phyloP scores from a whole-genome alignment of 2,797 vertebrate species.

The Microcaecilia unicolor region DNA sequence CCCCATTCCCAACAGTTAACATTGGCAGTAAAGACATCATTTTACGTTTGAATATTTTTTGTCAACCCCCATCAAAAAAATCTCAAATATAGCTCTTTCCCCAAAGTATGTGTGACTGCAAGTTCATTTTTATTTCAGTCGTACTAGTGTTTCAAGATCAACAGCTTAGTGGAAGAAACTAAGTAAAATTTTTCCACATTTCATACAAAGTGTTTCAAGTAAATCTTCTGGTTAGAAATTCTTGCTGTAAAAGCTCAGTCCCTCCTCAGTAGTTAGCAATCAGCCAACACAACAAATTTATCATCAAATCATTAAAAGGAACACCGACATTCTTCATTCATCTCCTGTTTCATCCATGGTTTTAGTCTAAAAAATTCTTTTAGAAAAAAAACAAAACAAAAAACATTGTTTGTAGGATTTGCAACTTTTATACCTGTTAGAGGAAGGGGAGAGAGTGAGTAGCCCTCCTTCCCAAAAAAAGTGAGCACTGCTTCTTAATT shows the following conservation, averaged over 20 bases:
- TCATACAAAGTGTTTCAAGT: slow-evolving; percentile 73
- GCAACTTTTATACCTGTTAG: slow-evolving; percentile 31
- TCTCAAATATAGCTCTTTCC: too few relatives aligned
- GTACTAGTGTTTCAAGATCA: background rate
- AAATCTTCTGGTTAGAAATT: slow-evolving; percentile 45
- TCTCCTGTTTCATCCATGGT: background rate
- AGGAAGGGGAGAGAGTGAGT: too few relatives aligned
- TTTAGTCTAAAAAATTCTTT: slow-evolving; percentile 25
- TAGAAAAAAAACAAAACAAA: slow-evolving; percentile 17
- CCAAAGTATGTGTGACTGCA: slow-evolving; percentile 22
- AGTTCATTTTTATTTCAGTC: slow-evolving; percentile 2
- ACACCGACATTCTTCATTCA: slow-evolving; percentile 23
- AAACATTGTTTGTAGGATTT: slow-evolving; percentile 23
- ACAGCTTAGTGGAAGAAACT: slow-evolving; percentile 1
- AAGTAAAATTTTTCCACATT: slow-evolving; percentile 23
- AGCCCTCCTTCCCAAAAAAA: too few relatives aligned
- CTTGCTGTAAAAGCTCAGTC: slow-evolving; percentile 55
- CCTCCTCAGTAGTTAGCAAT: slow-evolving; percentile 16
- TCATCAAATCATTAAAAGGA: slow-evolving; percentile 3
- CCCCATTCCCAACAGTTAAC: slow-evolving; percentile 23
- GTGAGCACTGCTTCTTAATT: slow-evolving; percentile 26
- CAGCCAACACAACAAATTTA: slow-evolving; percentile 26
- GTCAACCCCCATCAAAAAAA: slow-evolving; percentile 31
- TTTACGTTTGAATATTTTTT: too few relatives aligned
- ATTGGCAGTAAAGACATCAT: slow-evolving; percentile 53